Percentiles rank a stretch among this genome's conserved stretches.
These are phyloP conservation scores for Neomicropteryx cornuta DNA, from an alignment of 1,140 invertebrate species.

Conservation along the genomic window DNA sequence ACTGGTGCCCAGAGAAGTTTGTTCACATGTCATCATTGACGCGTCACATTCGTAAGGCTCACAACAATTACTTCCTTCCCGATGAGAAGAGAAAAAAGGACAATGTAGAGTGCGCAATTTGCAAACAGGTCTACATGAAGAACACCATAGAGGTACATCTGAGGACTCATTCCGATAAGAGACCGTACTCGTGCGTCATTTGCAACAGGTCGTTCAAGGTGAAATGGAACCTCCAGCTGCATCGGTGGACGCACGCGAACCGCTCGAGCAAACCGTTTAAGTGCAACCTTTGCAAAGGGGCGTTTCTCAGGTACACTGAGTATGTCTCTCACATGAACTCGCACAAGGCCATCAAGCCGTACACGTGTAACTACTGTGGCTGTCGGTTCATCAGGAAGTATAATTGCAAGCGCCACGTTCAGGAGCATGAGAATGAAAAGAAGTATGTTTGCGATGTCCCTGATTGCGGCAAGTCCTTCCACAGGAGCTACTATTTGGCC, in stretches of 20 bases:
- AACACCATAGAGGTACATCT: conserved; percentile 72
- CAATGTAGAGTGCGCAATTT: conserved; percentile 69
- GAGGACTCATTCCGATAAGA: conserved; percentile 61
- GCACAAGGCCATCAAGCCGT: conserved; percentile 68
- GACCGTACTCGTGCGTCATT: conserved; percentile 66
- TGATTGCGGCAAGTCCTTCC: conserved; percentile 74
- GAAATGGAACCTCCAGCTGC: conserved; percentile 80
- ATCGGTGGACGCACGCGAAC: conserved; percentile 80
- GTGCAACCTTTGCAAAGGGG: conserved; percentile 70
- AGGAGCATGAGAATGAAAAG: conserved; percentile 83
- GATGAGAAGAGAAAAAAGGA: conserved; percentile 41
- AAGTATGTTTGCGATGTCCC: conserved; percentile 72
- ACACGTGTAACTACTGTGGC: conserved; percentile 87
- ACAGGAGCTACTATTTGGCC: conserved; percentile 75
- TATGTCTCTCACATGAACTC: conserved; percentile 76
- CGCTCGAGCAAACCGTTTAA: conserved; percentile 76
- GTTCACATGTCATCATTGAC: conserved; percentile 71
- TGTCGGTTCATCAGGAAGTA: conserved; percentile 89
- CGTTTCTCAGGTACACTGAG: conserved; percentile 68
- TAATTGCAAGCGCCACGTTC: conserved; percentile 81
- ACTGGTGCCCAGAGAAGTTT: conserved; percentile 73
- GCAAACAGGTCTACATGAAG: conserved; percentile 66
- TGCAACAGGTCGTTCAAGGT: conserved; percentile 79
- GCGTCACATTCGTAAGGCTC: conserved; percentile 67
- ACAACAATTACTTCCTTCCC: conserved; percentile 65